Percentiles rank a stretch among this genome's conserved stretches.
These are phyloP conservation scores for Bradypus variegatus DNA, from an alignment of 2,797 vertebrate genomes.

Conservation along the genomic window DNA sequence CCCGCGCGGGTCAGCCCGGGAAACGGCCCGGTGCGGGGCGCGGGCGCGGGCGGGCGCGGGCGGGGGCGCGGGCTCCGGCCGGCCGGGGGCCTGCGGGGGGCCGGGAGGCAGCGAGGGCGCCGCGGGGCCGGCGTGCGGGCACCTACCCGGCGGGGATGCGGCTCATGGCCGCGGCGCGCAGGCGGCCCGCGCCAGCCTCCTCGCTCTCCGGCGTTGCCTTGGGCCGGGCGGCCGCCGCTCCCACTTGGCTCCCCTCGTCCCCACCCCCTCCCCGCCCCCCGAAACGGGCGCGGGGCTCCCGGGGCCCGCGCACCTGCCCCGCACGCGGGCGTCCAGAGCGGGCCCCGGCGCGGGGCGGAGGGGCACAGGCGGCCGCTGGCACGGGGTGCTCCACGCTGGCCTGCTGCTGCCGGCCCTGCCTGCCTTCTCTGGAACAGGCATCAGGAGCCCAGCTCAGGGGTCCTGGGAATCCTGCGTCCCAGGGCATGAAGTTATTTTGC, in stretches of 20 bases:
- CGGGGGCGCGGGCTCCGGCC: neutral
- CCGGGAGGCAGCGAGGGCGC: neutral
- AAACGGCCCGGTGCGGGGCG: too few species aligned
- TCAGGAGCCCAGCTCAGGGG: neutral
- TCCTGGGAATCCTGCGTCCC: neutral
- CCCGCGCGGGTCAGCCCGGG: slow-evolving; percentile 42
- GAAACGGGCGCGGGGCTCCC: slow-evolving; percentile 22
- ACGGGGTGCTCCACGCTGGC: slow-evolving; percentile 4
- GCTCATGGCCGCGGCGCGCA: slow-evolving; percentile 77
- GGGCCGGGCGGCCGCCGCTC: slow-evolving; percentile 71
- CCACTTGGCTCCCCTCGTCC: slow-evolving; percentile 42
- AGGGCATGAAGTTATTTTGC: neutral
- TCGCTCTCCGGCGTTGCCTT: slow-evolving; percentile 75
- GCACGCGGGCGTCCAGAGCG: neutral
- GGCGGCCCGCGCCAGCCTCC: slow-evolving; percentile 72
- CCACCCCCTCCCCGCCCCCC: slow-evolving; percentile 14
- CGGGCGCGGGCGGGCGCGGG: neutral
- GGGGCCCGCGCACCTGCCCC: slow-evolving; percentile 54
- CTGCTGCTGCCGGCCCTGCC: neutral
- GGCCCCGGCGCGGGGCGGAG: neutral
- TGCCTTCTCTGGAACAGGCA: slow-evolving; percentile 20
- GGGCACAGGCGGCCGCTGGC: neutral
- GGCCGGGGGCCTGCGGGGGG: slow-evolving; percentile 20
- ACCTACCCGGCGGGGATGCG: slow-evolving; percentile 75
- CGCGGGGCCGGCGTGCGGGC: slow-evolving; percentile 20